Base-by-base conservation (phyloP, 2,888 invertebrate species). In the Sthenelais limicola region DNA sequence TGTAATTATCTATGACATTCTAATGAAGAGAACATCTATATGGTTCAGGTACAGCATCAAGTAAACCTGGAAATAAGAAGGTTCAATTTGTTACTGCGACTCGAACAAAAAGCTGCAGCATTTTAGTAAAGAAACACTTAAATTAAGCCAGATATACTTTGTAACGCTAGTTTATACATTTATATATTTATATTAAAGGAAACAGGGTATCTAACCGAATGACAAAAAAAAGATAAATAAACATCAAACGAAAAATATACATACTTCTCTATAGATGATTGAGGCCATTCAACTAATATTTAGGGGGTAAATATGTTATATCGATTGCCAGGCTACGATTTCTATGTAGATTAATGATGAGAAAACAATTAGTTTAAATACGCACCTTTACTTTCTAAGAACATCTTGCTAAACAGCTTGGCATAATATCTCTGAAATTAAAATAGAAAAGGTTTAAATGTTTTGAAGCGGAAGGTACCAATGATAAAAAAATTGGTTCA, bases 371-470 rank as follows among this genome's bases (percentile, higher is more conserved):
- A 12, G 28, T 35, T 32, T 48, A 12, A 5, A 7, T 43, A 56
- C 71, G 26, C 3, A 79, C 85, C 85, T 77, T 79, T 81, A 52
- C 81, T 80, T 74, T 82, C 75, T n/a, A 87, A 76, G 32, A 84
- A 80, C 33, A 78, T 73, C 72, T 77, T 81, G 76, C 82, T 86
- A 71, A 82, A 87, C 30, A 87, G 74, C 71, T 84, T 86, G 12
- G 80, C 82, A 75, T 85, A 86, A 72, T 86, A 87, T 75, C 83
- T 80, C 80, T 83, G 81, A 48, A 80, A 81, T 15, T n/a, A n/a
- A n/a, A 76, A 71, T 74, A 71, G 68, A 54, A 21, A 48, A n/a
- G 18, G 48, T 38, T 28, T 49, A 51, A 5, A 49, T 72, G 28
- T n/a, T 3, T 26, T 28, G 43, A 35, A 30, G 26, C n/a, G 15